Percentiles rank a stretch among this genome's conserved stretches.
Evolutionary conservation across 2,797 vertebrate species (phyloP).

Genomic region (Sciurus vulgaris): DNA sequence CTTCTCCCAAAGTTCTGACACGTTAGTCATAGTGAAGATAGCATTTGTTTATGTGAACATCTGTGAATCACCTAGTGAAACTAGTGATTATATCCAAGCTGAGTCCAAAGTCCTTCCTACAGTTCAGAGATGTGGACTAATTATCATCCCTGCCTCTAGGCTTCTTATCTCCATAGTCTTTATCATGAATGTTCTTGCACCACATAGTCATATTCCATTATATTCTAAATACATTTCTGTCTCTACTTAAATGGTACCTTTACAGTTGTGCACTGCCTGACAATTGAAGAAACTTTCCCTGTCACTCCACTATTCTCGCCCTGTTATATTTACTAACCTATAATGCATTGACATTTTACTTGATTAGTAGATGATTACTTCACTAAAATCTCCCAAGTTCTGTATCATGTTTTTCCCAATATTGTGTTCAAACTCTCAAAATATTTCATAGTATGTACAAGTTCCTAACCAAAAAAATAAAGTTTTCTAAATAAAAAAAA

Average conservation of each 20-base stretch:
- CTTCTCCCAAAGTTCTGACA: accelerated
- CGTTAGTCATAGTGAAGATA: not conserved
- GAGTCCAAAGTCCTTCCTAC: not conserved
- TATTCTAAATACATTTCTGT: not conserved
- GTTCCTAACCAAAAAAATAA: not conserved
- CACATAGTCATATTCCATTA: not conserved
- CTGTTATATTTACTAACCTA: not conserved
- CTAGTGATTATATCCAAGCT: not conserved
- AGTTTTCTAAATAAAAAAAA: not conserved
- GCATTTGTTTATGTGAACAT: conserved; percentile 13
- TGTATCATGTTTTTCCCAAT: not conserved
- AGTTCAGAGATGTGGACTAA: not conserved
- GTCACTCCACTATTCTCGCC: not conserved
- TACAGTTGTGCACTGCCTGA: not conserved
- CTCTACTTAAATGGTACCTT: not conserved
- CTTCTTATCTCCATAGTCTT: not conserved
- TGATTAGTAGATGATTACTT: not conserved
- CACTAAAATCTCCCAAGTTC: not conserved
- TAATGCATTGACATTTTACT: not conserved
- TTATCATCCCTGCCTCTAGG: not conserved
- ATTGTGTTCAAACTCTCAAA: not conserved
- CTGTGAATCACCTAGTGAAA: not conserved
- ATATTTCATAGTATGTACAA: not conserved
- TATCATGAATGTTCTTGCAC: not conserved
- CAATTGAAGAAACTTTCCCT: not conserved